phyloP scores from a whole-genome alignment of 2,797 vertebrate genomes.

The Poeciliopsis turneri region DNA sequence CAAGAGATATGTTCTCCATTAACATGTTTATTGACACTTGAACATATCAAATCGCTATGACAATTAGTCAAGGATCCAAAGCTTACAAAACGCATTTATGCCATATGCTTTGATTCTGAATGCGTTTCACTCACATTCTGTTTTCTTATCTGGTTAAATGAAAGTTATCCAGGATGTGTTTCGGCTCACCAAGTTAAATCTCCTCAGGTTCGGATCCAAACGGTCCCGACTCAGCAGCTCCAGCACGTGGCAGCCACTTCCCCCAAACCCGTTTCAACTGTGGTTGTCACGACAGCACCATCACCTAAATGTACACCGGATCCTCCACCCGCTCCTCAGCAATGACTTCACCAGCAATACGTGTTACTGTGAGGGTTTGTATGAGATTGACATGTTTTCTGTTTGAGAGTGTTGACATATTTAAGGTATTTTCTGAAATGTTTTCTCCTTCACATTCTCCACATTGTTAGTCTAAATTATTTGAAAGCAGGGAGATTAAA shows the following conservation, averaged over 20 bases:
- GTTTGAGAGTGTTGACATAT: neutral
- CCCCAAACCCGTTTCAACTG: constrained; percentile 92
- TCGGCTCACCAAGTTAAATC: neutral
- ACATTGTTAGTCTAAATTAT: neutral
- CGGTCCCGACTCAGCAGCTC: constrained; percentile 91
- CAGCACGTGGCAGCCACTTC: constrained; percentile 89
- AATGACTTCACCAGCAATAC: constrained; percentile 35
- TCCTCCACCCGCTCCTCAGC: constrained; percentile 74
- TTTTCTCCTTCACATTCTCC: neutral
- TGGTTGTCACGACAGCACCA: constrained; percentile 93
- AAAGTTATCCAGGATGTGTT: neutral
- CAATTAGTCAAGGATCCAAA: neutral
- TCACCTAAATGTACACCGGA: constrained; percentile 90
- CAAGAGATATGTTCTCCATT: neutral
- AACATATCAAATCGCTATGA: neutral
- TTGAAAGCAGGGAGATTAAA: neutral
- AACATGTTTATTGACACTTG: neutral
- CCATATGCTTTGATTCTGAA: neutral
- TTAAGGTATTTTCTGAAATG: neutral
- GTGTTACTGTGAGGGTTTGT: neutral
- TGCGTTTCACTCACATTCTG: neutral
- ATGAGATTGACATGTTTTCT: neutral
- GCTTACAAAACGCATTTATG: neutral
- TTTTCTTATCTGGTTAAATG: neutral
- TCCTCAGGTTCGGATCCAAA: constrained; percentile 93